Evolutionary conservation across 1,140 invertebrate genomes (phyloP).

Genomic region (Ruditapes philippinarum): DNA sequence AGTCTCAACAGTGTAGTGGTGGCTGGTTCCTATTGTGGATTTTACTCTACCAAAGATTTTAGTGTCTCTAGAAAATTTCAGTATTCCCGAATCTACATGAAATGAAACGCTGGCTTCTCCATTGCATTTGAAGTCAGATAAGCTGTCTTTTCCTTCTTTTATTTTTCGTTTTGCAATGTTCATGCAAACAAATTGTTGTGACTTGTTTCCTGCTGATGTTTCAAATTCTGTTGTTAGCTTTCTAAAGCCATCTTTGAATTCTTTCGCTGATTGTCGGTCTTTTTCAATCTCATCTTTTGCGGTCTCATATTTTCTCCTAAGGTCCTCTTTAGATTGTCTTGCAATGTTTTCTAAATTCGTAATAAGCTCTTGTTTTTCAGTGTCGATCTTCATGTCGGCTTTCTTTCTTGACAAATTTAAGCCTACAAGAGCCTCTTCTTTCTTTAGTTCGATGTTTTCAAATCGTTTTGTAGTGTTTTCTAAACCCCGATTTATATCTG

Average conservation of each 20-base stretch:
- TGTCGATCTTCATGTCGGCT: neutral
- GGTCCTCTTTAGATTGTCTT: neutral
- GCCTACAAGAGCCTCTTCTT: neutral
- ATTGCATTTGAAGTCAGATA: neutral
- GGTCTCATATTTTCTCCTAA: neutral
- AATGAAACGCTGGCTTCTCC: neutral
- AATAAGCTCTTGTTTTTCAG: neutral
- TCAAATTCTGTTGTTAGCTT: neutral
- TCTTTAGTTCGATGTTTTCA: neutral
- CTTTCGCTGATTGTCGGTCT: neutral
- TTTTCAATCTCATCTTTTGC: neutral
- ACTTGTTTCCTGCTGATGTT: neutral
- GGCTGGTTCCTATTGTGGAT: neutral
- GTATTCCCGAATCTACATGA: neutral
- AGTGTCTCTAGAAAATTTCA: neutral
- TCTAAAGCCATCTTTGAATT: neutral
- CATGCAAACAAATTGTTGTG: slow-evolving; percentile 6
- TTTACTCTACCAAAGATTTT: neutral
- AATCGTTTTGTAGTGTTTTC: neutral
- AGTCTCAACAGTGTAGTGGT: neutral
- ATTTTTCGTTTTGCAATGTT: neutral
- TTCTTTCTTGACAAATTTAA: neutral
- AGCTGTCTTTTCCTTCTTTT: neutral
- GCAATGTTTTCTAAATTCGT: neutral
- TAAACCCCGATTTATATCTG: neutral